A percentile compares a stretch with the other conserved stretches of the same genome.
Evolutionary conservation across 2,113 vertebrate genomes (phyloP).

Genomic region (Gadus chalcogrammus): DNA sequence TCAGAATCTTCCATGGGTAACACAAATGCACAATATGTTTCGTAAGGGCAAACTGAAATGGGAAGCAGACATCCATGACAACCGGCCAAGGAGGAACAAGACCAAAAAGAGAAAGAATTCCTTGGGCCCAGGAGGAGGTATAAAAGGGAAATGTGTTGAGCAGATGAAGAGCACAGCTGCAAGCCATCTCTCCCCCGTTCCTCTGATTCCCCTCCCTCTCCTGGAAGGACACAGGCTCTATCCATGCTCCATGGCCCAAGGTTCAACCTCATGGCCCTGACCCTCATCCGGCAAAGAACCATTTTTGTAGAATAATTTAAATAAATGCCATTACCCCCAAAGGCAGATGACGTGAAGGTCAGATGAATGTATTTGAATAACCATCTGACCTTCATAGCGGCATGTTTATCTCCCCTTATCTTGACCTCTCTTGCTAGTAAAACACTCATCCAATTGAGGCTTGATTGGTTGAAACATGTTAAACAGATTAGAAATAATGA

Average conservation of each 20-base stretch:
- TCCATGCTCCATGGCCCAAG: slow-evolving; percentile 23
- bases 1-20: too few species aligned
- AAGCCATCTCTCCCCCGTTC: slow-evolving; percentile 46
- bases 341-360: too few species aligned
- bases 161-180: slow-evolving; percentile 66
- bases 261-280: slow-evolving; percentile 23
- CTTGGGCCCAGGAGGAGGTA: slow-evolving; percentile 40
- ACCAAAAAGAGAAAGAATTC: slow-evolving; percentile 16
- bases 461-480: too few species aligned
- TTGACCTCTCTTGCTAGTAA: too few species aligned
- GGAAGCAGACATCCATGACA: slow-evolving; percentile 41
- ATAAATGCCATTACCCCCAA: too few species aligned
- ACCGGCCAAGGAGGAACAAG: slow-evolving; percentile 21
- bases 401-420: too few species aligned
- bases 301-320: too few species aligned
- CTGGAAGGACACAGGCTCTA: slow-evolving; percentile 28
- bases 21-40: not conserved
- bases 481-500: too few species aligned
- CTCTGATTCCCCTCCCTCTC: slow-evolving; percentile 54
- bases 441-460: too few species aligned
- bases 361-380: too few species aligned
- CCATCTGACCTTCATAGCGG: too few species aligned
- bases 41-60: slow-evolving; percentile 44
- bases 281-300: slow-evolving; percentile 1
- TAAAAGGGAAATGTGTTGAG: slow-evolving; percentile 58